Base-by-base conservation (phyloP, 2,888 invertebrate species). In the Tridacna gigas region DNA sequence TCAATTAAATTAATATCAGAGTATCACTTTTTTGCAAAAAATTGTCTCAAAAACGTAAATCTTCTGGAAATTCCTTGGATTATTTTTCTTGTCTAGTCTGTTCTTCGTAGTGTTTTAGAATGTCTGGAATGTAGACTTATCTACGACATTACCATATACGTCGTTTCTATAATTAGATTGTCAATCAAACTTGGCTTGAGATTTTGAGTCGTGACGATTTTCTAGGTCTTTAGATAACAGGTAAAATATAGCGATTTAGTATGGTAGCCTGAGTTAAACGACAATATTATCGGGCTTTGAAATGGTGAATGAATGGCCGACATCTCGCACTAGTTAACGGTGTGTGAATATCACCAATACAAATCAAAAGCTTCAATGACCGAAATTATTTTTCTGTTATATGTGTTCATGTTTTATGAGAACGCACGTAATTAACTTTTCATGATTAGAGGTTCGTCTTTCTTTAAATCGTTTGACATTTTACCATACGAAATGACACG, bases 111-210 rank as follows among this genome's bases (percentile, higher is more conserved):
- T 86, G 78, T 74, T 51, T 67, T 80, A 89, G 82, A 86, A 91
- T 90, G 93, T 92, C 92, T 93, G 93, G 92, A 92, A 92, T 92
- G 93, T 89, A 91, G 91, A 91, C 91, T 85, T 86, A 88, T 83
- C 90, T 89, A 90, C 90, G 91, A 91, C 91, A 91, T 91, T 90
- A 87, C 93, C 92, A 88, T 92, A 92, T 92, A 90, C 89, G 92
- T 88, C 82, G 90, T 88, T 83, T 79, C 90, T 90, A 89, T 85
- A 80, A 86, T 84, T 89, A 90, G 89, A 73, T 84, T 88, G 88
- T 88, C 89, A 89, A 90, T 91, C 89, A 71, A 77, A 37, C 56
- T 69, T 48, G 22, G 28, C 28, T 28, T 28, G 45, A 25, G 47
- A 37, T n/a, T 61, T 77, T 18, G 47, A 22, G 48, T 69, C 65